Evolutionary conservation across 2,113 vertebrate genomes (phyloP).

Genomic region (Danionella cerebrum): DNA sequence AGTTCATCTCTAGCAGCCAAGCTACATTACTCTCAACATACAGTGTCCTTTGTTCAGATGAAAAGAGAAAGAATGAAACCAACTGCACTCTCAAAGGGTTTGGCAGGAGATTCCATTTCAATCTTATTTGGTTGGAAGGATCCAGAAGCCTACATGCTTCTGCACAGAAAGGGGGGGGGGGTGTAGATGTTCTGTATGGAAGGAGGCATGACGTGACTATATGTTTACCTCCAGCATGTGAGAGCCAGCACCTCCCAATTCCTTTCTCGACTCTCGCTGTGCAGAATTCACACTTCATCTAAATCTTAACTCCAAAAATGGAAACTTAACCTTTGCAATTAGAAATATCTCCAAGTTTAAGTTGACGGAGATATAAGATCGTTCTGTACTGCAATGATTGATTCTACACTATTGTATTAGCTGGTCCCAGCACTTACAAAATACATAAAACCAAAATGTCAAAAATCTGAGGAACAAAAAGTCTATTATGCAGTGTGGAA

Average conservation of each 20-base stretch:
- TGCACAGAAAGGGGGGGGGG: too few species aligned
- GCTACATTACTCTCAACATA: background rate
- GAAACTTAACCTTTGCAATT: slow-evolving; percentile 5
- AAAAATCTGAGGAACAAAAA: too few species aligned
- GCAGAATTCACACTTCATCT: slow-evolving; percentile 38
- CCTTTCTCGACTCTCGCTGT: background rate
- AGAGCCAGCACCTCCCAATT: background rate
- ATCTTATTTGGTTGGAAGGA: too few species aligned
- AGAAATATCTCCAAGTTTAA: slow-evolving; percentile 17
- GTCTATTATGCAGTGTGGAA: too few species aligned
- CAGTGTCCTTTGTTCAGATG: too few species aligned
- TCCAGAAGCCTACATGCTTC: background rate
- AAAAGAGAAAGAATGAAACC: background rate
- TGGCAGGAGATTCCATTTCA: too few species aligned
- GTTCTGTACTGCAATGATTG: too few species aligned
- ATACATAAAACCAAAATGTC: too few species aligned
- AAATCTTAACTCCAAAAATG: slow-evolving; percentile 19
- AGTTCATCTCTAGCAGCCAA: background rate
- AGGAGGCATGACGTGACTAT: background rate
- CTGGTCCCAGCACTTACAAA: too few species aligned
- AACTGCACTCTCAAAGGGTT: too few species aligned
- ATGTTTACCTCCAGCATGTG: background rate
- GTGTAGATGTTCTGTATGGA: slow-evolving; percentile 9
- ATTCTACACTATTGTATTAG: too few species aligned
- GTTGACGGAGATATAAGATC: background rate